Percentiles rank a stretch among this genome's conserved stretches.
These are phyloP conservation scores for Stichodactyla mertensii DNA, from an alignment of 64 coral and sea anemone species.

Conservation along the genomic window DNA sequence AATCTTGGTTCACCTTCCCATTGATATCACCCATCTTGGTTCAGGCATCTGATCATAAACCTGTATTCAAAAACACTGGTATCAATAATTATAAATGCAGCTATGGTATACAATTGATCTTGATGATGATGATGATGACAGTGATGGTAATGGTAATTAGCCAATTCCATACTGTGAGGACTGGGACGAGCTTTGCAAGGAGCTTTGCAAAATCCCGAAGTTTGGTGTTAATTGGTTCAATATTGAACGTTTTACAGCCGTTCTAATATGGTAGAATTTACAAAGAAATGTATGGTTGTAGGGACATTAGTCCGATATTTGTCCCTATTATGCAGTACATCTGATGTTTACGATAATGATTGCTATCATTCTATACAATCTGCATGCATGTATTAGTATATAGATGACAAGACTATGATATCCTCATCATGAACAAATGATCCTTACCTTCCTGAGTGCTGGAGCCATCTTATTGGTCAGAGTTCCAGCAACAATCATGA, in stretches of 20 bases:
- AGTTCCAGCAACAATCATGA: conserved; percentile 99
- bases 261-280: too few relatives aligned
- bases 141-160: too few relatives aligned
- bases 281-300: too few relatives aligned
- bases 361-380: background rate
- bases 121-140: background rate
- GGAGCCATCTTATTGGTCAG: conserved; percentile 99
- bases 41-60: conserved; percentile 98
- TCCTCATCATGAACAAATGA: background rate
- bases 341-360: too few relatives aligned
- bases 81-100: background rate
- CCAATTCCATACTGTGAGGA: too few relatives aligned
- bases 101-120: background rate
- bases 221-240: too few relatives aligned
- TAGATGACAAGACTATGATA: background rate
- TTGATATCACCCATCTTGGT: conserved; percentile 96
- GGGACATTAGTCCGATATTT: too few relatives aligned
- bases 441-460: conserved; percentile 84
- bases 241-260: too few relatives aligned
- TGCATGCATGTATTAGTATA: too few relatives aligned
- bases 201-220: too few relatives aligned
- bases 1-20: conserved; percentile 64
- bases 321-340: too few relatives aligned
- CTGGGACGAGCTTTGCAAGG: too few relatives aligned
- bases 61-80: background rate